Conservation (phyloP, 2,113 vertebrate species). For the Gymnogyps californianus region DNA sequence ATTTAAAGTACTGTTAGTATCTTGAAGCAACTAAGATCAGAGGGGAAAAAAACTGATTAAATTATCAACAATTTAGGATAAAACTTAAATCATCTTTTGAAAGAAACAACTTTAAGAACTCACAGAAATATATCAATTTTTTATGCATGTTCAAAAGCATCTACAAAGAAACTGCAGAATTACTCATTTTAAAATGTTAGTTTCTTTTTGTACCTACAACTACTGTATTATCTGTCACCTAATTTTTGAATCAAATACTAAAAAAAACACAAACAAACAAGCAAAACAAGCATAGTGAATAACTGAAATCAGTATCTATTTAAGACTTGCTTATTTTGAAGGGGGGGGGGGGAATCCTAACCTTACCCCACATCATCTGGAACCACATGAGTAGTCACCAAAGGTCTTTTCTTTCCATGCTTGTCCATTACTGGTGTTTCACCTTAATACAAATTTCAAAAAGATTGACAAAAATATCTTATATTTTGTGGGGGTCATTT, state of each 20-base stretch:
- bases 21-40: not conserved
- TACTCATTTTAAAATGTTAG: not conserved
- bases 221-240: not conserved
- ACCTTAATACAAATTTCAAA: slow-evolving; percentile 48
- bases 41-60: not conserved
- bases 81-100: not conserved
- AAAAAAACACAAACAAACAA: no score
- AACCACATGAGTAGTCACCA: slow-evolving; percentile 11
- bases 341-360: no score
- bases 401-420: slow-evolving; percentile 73
- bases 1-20: not conserved
- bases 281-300: not conserved
- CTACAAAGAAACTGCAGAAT: not conserved
- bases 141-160: not conserved
- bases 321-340: not conserved
- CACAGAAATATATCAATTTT: not conserved
- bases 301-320: not conserved
- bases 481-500: not conserved
- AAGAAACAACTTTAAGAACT: not conserved
- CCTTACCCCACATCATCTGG: slow-evolving; percentile 75
- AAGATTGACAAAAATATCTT: not conserved
- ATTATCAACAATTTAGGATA: not conserved
- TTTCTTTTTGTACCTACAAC: not conserved
- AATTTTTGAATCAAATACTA: not conserved
- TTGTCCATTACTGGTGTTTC: slow-evolving; percentile 65